Conservation (phyloP, 2,888 invertebrate species). For the Belgica antarctica region DNA sequence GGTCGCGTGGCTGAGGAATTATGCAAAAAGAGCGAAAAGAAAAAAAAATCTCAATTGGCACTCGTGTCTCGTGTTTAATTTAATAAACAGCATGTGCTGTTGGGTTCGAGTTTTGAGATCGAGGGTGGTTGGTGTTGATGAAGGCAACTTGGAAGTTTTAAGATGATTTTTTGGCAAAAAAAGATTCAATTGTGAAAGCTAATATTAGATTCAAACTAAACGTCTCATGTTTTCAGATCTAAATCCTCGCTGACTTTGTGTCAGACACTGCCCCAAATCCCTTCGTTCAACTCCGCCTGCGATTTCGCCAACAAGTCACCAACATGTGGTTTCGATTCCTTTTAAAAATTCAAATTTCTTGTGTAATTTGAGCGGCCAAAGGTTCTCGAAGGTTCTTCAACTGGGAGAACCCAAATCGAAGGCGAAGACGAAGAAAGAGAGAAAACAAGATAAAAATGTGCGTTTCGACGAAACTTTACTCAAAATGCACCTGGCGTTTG, state of each 20-base stretch:
- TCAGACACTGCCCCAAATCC: too few species aligned
- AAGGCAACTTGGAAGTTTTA: too few species aligned
- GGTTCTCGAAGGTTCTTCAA: too few species aligned
- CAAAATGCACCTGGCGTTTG: slow-evolving; percentile 42
- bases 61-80: not conserved
- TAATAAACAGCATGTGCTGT: not conserved
- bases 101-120: too few species aligned
- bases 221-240: too few species aligned
- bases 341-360: not conserved
- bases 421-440: slow-evolving; percentile 1
- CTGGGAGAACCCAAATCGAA: slow-evolving; percentile 12
- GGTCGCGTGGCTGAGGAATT: slow-evolving; percentile 43
- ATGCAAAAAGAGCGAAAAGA: not conserved
- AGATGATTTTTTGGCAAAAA: too few species aligned
- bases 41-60: not conserved
- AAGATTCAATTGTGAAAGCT: not conserved
- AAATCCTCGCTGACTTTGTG: too few species aligned
- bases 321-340: too few species aligned
- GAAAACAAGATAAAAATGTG: not conserved
- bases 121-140: too few species aligned
- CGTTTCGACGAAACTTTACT: not conserved
- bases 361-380: not conserved
- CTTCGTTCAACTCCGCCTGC: too few species aligned
- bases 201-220: not conserved
- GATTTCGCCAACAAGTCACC: too few species aligned